phyloP scores from a whole-genome alignment of 2,888 invertebrate species.

The Erpobdella octoculata region DNA sequence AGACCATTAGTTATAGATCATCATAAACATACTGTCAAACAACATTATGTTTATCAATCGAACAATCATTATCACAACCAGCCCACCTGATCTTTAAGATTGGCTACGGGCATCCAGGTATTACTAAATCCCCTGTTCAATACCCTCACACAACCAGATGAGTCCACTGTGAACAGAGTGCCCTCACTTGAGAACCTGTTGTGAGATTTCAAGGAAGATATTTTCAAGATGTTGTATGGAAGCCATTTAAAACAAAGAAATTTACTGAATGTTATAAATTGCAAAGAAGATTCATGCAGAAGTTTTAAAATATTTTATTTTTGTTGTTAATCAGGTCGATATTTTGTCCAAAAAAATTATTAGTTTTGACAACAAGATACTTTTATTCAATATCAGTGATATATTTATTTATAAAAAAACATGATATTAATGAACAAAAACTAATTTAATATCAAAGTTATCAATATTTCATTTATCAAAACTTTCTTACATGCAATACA shows the following conservation, averaged over 20 bases:
- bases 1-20: not conserved
- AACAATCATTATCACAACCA: constrained; percentile 5
- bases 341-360: too few relatives aligned
- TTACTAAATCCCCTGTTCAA: constrained; percentile 61
- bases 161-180: constrained; percentile 70
- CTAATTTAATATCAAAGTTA: too few relatives aligned
- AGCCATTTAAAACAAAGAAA: not conserved
- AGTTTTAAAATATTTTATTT: not conserved
- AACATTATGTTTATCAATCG: not conserved
- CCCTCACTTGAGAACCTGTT: constrained; percentile 76
- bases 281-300: not conserved
- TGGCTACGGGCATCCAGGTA: constrained; percentile 74
- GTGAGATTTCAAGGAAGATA: not conserved
- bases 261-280: not conserved
- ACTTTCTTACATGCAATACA: too few relatives aligned
- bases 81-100: constrained; percentile 66
- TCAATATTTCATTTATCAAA: too few relatives aligned
- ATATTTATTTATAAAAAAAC: too few relatives aligned
- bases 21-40: not conserved
- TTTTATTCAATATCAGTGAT: too few relatives aligned
- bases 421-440: too few relatives aligned
- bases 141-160: constrained; percentile 66
- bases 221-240: not conserved
- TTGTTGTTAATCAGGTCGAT: too few relatives aligned
- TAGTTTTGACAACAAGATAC: too few relatives aligned